Percentiles rank a stretch among this genome's conserved stretches.
phyloP scores from a whole-genome alignment of 2,797 vertebrate genomes.

The Coranthus polyacanthus region DNA sequence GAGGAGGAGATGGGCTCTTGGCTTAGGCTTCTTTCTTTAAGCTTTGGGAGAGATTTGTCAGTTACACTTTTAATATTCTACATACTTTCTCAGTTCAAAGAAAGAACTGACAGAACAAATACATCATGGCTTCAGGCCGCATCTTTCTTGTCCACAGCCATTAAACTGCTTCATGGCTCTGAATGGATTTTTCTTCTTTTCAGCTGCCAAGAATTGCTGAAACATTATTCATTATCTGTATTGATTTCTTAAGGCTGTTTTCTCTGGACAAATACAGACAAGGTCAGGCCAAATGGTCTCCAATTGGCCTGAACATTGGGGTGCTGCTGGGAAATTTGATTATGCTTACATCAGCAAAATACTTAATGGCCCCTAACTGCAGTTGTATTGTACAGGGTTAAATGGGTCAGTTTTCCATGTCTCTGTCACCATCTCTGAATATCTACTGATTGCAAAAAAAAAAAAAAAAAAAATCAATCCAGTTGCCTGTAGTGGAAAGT shows the following conservation, averaged over 20 bases:
- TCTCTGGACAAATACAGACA: slow-evolving; percentile 40
- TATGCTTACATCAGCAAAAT: slow-evolving; percentile 56
- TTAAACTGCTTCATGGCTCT: too few species aligned
- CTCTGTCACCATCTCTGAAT: too few species aligned
- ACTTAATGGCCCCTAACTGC: slow-evolving; percentile 33
- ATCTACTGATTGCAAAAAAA: too few species aligned
- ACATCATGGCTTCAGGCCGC: slow-evolving; percentile 19
- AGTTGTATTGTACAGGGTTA: slow-evolving; percentile 20
- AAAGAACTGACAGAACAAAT: slow-evolving; percentile 42
- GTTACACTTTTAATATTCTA: slow-evolving; percentile 24
- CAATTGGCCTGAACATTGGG: too few species aligned
- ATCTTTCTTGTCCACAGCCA: too few species aligned
- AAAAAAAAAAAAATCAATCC: too few species aligned
- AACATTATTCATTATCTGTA: too few species aligned
- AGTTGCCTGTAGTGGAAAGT: too few species aligned
- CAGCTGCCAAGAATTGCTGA: too few species aligned
- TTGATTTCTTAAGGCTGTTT: slow-evolving; percentile 34
- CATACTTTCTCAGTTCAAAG: slow-evolving; percentile 36
- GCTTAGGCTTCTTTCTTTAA: slow-evolving; percentile 20
- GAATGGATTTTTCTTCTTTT: too few species aligned
- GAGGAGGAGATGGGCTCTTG: slow-evolving; percentile 12
- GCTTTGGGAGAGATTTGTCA: slow-evolving; percentile 30
- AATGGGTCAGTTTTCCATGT: too few species aligned
- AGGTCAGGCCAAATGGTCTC: slow-evolving; percentile 46
- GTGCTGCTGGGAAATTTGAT: slow-evolving; percentile 49